Base-by-base conservation (phyloP, 92 coral and sea anemone genomes). In the Muricea muricata region DNA sequence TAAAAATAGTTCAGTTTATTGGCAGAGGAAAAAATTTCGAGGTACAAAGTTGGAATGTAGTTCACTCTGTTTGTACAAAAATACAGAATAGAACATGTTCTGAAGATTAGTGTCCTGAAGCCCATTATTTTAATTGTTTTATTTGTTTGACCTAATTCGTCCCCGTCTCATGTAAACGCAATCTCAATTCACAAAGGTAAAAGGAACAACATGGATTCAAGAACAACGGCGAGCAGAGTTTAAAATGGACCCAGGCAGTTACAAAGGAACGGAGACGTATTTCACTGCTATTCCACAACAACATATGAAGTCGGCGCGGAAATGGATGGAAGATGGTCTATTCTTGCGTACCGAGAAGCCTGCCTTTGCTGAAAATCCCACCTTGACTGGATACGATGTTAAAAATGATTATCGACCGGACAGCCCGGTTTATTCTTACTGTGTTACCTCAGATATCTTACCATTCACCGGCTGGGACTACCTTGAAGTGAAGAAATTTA, bases 381-480 rank as follows among this genome's bases (percentile, higher is more conserved):
- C 97, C 14, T 80, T 91, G 86, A 85, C 92, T 1, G 97, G 97
- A 7, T 84, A 81, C 6, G 11, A 63, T 15, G 20, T 6, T 6
- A 1, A n/a, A n/a, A n/a, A n/a, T n/a, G n/a, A n/a, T n/a, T n/a
- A 21, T 9, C 8, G 11, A 1, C 24, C 18, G 20, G 63, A 42
- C 29, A 30, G 14, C 11, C 84, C 65, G n/a, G n/a, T n/a, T 7
- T 33, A 71, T 67, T 41, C 54, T 7, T 90, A 87, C 87, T 40
- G 73, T 14, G 41, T 82, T 2, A 39, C 71, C 24, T 13, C 86
- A 6, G 85, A 73, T 26, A 76, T 65, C 20, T 50, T 79, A 10
- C 97, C 97, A 28, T 93, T 93, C 79, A 26, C 68, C 2, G 76
- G 84, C 71, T 93, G 97, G 97, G 97, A 93, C 77, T 93, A 93